These are phyloP conservation scores for Camptogramma bilineatum DNA, from an alignment of 2,888 invertebrate genomes.

Conservation along the genomic window DNA sequence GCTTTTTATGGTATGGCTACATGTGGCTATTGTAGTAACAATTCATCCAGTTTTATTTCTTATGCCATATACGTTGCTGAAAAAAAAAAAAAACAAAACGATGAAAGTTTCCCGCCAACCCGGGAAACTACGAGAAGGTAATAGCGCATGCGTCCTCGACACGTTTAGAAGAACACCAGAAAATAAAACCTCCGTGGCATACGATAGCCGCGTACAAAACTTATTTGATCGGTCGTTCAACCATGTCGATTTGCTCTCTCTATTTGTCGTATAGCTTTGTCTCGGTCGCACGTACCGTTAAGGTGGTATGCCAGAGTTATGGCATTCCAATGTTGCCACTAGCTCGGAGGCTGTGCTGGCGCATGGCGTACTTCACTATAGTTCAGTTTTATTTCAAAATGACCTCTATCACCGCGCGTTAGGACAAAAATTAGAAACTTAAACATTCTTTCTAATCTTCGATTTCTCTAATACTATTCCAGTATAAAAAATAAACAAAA, in stretches of 20 bases:
- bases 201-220: conserved; percentile 80
- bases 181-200: conserved; percentile 79
- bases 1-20: too few relatives aligned
- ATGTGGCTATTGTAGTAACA: too few relatives aligned
- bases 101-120: conserved; percentile 51
- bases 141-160: conserved; percentile 70
- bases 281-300: conserved; percentile 79
- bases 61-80: too few relatives aligned
- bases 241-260: conserved; percentile 71
- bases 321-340: conserved; percentile 83
- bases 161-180: conserved; percentile 79
- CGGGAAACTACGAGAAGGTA: conserved; percentile 67
- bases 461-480: not conserved
- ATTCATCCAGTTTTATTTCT: too few relatives aligned
- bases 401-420: conserved; percentile 1
- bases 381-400: conserved; percentile 15
- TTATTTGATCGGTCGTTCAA: conserved; percentile 86
- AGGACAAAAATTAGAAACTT: conserved; percentile 1
- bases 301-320: conserved; percentile 82
- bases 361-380: conserved; percentile 38
- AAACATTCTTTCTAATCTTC: not conserved
- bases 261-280: conserved; percentile 58
- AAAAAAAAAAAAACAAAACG: not conserved
- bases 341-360: conserved; percentile 75
- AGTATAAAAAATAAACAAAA: not conserved